Conservation (phyloP, 2,113 vertebrate genomes). For the Tiliqua scincoides region DNA sequence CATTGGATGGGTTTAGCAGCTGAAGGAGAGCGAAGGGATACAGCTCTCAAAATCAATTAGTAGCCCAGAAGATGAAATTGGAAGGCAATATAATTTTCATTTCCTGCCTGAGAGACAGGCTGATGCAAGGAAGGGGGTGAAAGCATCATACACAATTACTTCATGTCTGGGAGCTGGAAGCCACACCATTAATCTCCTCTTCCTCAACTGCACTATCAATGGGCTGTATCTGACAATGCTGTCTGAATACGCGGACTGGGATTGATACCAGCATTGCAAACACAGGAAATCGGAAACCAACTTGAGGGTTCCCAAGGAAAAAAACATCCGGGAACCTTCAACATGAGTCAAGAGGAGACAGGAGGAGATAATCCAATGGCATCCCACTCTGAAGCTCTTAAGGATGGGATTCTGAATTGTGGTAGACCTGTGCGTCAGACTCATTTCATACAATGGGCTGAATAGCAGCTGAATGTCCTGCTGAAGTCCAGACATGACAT, state of each 20-base stretch:
- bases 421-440: too few species aligned
- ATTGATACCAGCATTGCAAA: too few species aligned
- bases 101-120: background rate
- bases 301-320: too few species aligned
- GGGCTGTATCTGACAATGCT: background rate
- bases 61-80: constrained; percentile 18
- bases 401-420: too few species aligned
- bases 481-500: too few species aligned
- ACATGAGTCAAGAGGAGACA: too few species aligned
- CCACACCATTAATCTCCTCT: background rate
- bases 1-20: background rate
- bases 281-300: too few species aligned
- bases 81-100: constrained; percentile 14
- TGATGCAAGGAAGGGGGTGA: background rate
- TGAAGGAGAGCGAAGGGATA: background rate
- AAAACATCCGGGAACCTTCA: too few species aligned
- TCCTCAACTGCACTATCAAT: background rate
- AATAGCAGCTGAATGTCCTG: too few species aligned
- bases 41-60: constrained; percentile 42
- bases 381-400: too few species aligned
- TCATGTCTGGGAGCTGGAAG: background rate
- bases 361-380: too few species aligned
- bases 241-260: background rate
- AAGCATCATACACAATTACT: background rate
- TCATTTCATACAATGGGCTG: too few species aligned